Base-by-base conservation (phyloP, 2,888 invertebrate species). In the Polydesmus complanatus region DNA sequence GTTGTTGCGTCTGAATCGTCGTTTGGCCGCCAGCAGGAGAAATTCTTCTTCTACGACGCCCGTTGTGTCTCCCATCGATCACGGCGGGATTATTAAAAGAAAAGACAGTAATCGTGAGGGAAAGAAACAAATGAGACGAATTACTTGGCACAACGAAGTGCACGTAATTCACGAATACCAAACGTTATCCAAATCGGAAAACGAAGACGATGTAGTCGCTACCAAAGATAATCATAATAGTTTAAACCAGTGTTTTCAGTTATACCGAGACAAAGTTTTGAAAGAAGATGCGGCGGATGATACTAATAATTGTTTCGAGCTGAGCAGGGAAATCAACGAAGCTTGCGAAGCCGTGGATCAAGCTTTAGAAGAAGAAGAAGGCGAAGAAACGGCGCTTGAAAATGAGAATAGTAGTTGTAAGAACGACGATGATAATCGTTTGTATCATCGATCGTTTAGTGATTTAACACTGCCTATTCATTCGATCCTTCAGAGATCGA, bases 1-100 rank as follows among this genome's bases (percentile, higher is more conserved):
- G 1, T 49, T 62, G 19, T 50, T 62, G 19, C 50, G 50, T 2
- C 54, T 62, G 1, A 62, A 62, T 48, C 19, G 62, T 18, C 60
- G 52, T 48, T 37, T 62, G 27, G 56, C 62, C 19, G 57, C 56
- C 19, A 53, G 50, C 27, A 37, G 37, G 37, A 8, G 14, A 8
- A 37, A 37, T 37, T 37, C 37, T 37, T 8, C 37, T 27, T 8
- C 22, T 11, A 51, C n/a, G 27, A 3, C 26, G 2, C 3, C 22
- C n/a, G n/a, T 18, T 54, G 19, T n/a, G 3, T 2, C 3, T 22
- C 25, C 8, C 54, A 19, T 51, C 21, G n/a, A 51, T 51, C n/a
- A 51, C 5, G n/a, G 21, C 5, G 11, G 21, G 5, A 21, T 3
- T 51, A 21, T n/a, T 14, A 47, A 47, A 47, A 51, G 3, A 8